Evolutionary conservation across 2,797 vertebrate genomes (phyloP).

Genomic region (Eulemur albifrons): DNA sequence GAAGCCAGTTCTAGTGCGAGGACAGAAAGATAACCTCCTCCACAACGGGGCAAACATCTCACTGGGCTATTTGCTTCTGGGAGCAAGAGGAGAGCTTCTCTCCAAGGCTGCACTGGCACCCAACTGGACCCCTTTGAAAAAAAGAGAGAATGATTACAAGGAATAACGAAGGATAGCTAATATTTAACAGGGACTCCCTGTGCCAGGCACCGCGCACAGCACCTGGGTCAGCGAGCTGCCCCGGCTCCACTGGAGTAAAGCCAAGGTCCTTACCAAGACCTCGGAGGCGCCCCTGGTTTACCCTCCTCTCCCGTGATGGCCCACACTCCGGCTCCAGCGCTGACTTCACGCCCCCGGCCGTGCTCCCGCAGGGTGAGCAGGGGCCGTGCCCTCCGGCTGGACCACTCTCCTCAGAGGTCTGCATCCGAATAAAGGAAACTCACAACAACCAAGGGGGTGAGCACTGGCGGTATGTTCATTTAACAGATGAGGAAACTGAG

Average conservation of each 20-base stretch:
- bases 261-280: not conserved
- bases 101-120: not conserved
- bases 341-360: not conserved
- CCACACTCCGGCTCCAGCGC: not conserved
- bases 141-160: not conserved
- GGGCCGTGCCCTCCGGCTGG: too few species aligned
- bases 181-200: accelerated
- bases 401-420: not conserved
- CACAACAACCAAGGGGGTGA: not conserved
- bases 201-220: accelerated
- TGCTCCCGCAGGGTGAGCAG: not conserved
- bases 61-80: not conserved
- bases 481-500: not conserved
- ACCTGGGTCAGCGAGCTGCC: not conserved
- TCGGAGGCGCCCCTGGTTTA: accelerated
- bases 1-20: not conserved
- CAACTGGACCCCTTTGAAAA: not conserved
- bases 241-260: not conserved
- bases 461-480: too few species aligned
- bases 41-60: not conserved
- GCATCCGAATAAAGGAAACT: not conserved
- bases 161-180: not conserved
- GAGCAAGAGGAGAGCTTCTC: not conserved
- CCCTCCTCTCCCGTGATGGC: not conserved
- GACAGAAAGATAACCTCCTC: not conserved